Base-by-base conservation (phyloP, 2,797 vertebrate species). In the Phataginus tetradactyla region DNA sequence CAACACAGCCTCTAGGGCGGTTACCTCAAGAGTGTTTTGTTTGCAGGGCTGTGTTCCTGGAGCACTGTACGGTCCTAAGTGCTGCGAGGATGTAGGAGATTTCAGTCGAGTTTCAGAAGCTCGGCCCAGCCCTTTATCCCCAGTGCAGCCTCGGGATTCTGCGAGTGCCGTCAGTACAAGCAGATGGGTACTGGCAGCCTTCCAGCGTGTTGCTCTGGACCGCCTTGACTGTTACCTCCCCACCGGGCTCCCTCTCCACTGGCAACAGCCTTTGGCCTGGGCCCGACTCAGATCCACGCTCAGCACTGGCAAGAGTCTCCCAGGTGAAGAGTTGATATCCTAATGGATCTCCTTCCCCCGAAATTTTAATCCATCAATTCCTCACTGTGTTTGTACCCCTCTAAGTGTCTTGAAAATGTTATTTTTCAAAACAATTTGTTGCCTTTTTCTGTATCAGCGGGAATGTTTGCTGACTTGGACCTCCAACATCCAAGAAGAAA, bases 61-160 rank as follows among this genome's bases (percentile, higher is more conserved):
- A 66, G 17, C 42, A 10, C 10, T 6, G 1, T 0, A 63, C 57
- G 17, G 32, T n/a, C n/a, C 5, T 1, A 3, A 7, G 17, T 18
- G 5, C 21, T 4, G 17, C 11, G 23, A 79, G 37, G 4, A 3
- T 10, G 20, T 0, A 4, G 61, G 27, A 14, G 18, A 1, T 64
- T 42, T 39, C 7, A 2, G n/a, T 4, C 27, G 5, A 7, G 17
- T 32, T 5, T 42, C 39, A 18, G 45, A 51, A 34, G 37, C 66
- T 92, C 37, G 51, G 11, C 21, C 37, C 5, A 0, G 49, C n/a
- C 12, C 5, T 20, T 12, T 5, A 14, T 2, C 13, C 1, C 6
- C 5, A 20, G 8, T 1, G 34, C 4, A 53, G 77, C n/a, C 14
- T 37, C 66, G 14, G 72, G 27, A 25, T 6, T 74, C 4, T 34